Evolutionary conservation across 2,113 vertebrate species (phyloP), one percentile per base, ranked within the genome.

Genomic region (Dasyornis broadbenti): DNA sequence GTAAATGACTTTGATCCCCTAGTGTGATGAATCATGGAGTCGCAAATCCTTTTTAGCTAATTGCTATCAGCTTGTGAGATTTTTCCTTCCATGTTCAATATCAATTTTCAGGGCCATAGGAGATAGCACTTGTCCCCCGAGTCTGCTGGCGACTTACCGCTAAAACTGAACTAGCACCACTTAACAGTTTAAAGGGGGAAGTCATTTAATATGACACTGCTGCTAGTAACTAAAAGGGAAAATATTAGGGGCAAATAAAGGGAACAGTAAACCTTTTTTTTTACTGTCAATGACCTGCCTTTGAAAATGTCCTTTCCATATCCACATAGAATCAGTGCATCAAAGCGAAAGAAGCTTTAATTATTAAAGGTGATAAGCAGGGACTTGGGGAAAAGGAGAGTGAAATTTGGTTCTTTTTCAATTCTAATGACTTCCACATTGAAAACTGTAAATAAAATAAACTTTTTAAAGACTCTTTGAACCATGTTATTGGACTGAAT

Each of bases 31-130:
- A 98, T 99, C 98, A 98, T 97, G 98, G 98, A 99, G 98, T 98
- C 97, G 97, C 98, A 98, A 99, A 99, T 99, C 99, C 99, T 99
- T 99, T 99, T 99, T 99, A 99, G 98, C 98, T 99, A 99, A 99
- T 99, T 99, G 99, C 99, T 99, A 99, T 98, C 98, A 99, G 98
- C 98, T 98, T 98, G 98, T 98, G 98, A 98, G 98, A 98, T 98
- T 98, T 98, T 97, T 98, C 96, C 96, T 98, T 97, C 98, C 97
- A 97, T 99, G 99, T 99, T 99, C 99, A 99, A 99, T 99, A 99
- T 99, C 99, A 99, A 99, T 99, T 99, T 99, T 99, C 99, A 99
- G 96, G 98, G 97, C 98, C 98, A 98, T 97, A 98, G 98, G 98
- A 99, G 99, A 99, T 98, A 98, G 98, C 96, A 92, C 98, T 69